phyloP scores from a whole-genome alignment of 2,797 vertebrate species.

The Podargus strigoides region DNA sequence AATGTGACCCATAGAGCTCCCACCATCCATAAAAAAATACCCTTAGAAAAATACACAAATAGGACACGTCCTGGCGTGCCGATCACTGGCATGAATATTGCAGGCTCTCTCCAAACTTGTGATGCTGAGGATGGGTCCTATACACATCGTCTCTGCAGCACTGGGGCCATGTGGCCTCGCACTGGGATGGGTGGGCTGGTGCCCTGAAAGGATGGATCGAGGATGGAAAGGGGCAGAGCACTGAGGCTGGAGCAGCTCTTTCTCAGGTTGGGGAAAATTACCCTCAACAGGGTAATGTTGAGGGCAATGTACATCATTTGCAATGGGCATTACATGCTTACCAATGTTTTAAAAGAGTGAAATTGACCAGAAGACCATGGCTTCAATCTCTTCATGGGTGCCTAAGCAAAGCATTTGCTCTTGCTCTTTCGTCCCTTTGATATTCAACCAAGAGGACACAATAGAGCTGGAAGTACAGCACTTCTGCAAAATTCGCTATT shows the following conservation, averaged over 20 bases:
- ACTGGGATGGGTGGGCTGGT: background rate
- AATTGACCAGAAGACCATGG: background rate
- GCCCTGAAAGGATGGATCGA: background rate
- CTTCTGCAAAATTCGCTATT: background rate
- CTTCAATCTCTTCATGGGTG: background rate
- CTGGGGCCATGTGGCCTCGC: fast-evolving
- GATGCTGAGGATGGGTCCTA: background rate
- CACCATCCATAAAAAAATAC: background rate
- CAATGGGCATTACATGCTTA: background rate
- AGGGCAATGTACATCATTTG: background rate
- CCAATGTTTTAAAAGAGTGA: background rate
- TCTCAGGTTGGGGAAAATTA: background rate
- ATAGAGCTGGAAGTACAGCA: background rate
- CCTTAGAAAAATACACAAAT: background rate
- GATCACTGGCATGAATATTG: background rate
- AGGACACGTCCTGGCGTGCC: background rate
- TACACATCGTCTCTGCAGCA: fast-evolving
- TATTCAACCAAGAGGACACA: background rate
- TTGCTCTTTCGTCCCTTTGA: background rate
- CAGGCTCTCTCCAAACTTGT: background rate
- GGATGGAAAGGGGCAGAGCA: background rate
- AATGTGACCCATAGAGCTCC: background rate
- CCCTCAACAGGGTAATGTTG: background rate
- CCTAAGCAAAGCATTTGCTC: background rate
- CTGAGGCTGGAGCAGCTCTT: background rate